Conservation (phyloP, 2,888 invertebrate genomes). For the Lathronympha strigana region DNA sequence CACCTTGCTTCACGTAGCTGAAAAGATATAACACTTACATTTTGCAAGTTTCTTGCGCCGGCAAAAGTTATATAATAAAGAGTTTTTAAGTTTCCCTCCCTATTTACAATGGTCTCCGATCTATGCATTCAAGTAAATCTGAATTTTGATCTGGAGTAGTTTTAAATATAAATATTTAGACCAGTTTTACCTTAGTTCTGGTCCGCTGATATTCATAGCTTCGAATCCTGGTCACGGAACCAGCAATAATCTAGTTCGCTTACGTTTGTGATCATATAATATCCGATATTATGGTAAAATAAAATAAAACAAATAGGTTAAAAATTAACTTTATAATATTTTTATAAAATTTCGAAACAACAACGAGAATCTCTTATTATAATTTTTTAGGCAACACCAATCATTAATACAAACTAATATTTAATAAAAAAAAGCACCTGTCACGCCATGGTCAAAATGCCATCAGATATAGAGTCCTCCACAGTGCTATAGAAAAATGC, state of each 20-base stretch:
- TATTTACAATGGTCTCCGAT: too few species aligned
- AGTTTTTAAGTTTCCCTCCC: too few species aligned
- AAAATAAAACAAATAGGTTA: conserved; percentile 21
- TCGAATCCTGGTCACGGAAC: neutral
- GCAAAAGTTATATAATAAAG: too few species aligned
- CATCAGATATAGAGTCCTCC: conserved; percentile 41
- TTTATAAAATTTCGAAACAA: conserved; percentile 26
- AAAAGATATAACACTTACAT: conserved; percentile 16
- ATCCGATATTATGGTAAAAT: neutral
- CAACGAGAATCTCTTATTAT: conserved; percentile 23
- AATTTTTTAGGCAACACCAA: conserved; percentile 27
- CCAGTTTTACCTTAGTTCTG: conserved; percentile 27
- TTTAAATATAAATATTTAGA: neutral
- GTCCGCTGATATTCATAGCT: neutral
- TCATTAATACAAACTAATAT: conserved; percentile 17
- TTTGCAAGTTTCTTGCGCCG: neutral
- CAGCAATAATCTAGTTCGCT: neutral
- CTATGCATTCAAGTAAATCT: too few species aligned
- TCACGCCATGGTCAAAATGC: conserved; percentile 41
- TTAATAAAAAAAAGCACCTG: conserved; percentile 9
- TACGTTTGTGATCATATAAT: neutral
- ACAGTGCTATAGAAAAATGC: conserved; percentile 37
- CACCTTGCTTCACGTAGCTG: conserved; percentile 83
- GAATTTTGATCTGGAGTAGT: neutral
- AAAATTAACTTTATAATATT: conserved; percentile 2